Evolutionary conservation across 2,797 vertebrate species (phyloP), one percentile per base, ranked within the genome.

Genomic region (Tapera naevia): DNA sequence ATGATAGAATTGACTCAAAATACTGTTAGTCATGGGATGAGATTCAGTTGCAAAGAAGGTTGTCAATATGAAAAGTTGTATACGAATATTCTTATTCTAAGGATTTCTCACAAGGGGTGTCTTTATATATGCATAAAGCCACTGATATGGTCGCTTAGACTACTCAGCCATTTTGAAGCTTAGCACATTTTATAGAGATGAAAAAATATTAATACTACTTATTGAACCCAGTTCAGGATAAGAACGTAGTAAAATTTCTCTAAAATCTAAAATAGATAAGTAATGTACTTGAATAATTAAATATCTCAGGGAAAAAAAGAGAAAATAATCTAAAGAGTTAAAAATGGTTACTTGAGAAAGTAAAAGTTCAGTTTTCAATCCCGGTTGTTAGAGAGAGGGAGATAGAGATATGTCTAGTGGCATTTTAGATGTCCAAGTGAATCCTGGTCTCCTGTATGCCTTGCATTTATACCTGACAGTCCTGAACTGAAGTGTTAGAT

Each of bases 1-100:
- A 92, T 45, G 39, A 75, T 48, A 62, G 51, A 87, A 92, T 58
- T 62, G 48, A 85, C 61, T 93, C 37, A 82, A 86, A 91, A 93
- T 69, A 27, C 50, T 74, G 50, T 65, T 86, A 51, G 43, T 39
- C 60, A 21, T 83, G 46, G 56, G 53, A 53, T 92, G 72, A 67
- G 18, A 75, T 73, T 60, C 67, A 46, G 46, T 35, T 75, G 24
- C 23, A 62, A n/a, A 24, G 37, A 88, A 72, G 18, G 13, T 9
- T 80, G 11, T 67, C 51, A 70, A 41, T 56, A 32, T 54, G 28
- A 56, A 67, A 74, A 54, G 5, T 13, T 86, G 9, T 69, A 15
- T 28, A 80, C 70, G 13, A 67, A 30, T 61, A 43, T 50, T 86
- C 19, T 61, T n/a, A n/a, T n/a, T n/a, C n/a, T 45, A 79, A 53